A percentile compares a stretch with the other conserved stretches of the same genome.
Conservation (phyloP, 2,113 vertebrate species). For the Cheirogaleus medius region DNA sequence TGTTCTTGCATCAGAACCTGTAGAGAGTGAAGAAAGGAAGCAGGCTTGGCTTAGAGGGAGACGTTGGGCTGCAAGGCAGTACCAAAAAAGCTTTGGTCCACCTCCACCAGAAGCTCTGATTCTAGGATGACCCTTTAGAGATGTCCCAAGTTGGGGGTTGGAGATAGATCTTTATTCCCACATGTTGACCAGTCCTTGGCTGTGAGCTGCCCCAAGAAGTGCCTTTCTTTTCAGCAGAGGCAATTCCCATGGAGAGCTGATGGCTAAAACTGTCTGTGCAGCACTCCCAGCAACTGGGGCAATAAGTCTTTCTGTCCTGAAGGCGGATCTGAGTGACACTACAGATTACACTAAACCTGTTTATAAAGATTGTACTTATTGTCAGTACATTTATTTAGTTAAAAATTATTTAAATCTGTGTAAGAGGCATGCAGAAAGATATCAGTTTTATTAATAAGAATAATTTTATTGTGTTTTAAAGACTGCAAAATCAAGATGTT, state of each 20-base stretch:
- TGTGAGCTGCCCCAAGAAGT: background rate
- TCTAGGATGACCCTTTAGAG: background rate
- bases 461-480: background rate
- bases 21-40: background rate
- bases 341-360: background rate
- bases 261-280: fast-evolving
- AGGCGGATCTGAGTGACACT: background rate
- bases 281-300: background rate
- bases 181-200: background rate
- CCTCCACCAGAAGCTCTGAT: background rate
- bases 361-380: background rate
- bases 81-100: background rate
- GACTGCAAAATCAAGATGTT: background rate
- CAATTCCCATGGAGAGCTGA: background rate
- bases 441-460: background rate
- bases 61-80: background rate
- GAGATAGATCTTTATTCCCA: no score
- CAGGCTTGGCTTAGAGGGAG: background rate
- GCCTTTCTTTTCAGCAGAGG: background rate
- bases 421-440: background rate
- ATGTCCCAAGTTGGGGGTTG: background rate
- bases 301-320: background rate
- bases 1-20: background rate
- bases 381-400: background rate
- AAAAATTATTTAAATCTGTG: background rate